These are phyloP conservation scores for Drosophila rhopaloa DNA, from an alignment of 1,140 invertebrate species.

Conservation along the genomic window DNA sequence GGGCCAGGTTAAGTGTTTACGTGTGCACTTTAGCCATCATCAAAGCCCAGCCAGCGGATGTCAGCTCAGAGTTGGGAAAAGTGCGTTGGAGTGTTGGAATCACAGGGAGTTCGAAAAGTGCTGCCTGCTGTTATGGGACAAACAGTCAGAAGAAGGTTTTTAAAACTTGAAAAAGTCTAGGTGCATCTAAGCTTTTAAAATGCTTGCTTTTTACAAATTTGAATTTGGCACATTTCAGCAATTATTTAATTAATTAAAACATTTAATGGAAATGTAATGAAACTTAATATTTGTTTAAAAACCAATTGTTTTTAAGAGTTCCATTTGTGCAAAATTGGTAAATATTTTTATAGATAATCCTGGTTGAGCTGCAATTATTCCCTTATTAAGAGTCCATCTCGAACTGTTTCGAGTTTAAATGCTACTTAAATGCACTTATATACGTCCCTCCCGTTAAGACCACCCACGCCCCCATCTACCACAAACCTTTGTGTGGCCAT, in stretches of 20 bases:
- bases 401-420: conserved; percentile 42
- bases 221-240: no score
- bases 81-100: conserved; percentile 7
- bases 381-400: conserved; percentile 8
- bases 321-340: neutral
- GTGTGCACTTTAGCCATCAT: conserved; percentile 45
- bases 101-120: conserved; percentile 19
- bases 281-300: no score
- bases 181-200: no score
- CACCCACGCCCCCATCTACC: neutral
- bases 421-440: conserved; percentile 81
- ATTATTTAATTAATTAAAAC: no score
- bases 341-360: conserved; percentile 17
- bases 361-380: conserved; percentile 16
- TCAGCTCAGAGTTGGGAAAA: conserved; percentile 1
- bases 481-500: conserved; percentile 46
- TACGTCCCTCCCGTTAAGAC: conserved; percentile 60
- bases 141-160: neutral
- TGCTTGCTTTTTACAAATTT: no score
- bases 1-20: conserved; percentile 67
- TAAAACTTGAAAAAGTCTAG: neutral
- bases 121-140: conserved; percentile 11
- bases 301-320: no score
- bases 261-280: no score
- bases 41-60: conserved; percentile 19